These are phyloP conservation scores for Stegastes partitus DNA, from an alignment of 2,113 vertebrate genomes.

Conservation along the genomic window DNA sequence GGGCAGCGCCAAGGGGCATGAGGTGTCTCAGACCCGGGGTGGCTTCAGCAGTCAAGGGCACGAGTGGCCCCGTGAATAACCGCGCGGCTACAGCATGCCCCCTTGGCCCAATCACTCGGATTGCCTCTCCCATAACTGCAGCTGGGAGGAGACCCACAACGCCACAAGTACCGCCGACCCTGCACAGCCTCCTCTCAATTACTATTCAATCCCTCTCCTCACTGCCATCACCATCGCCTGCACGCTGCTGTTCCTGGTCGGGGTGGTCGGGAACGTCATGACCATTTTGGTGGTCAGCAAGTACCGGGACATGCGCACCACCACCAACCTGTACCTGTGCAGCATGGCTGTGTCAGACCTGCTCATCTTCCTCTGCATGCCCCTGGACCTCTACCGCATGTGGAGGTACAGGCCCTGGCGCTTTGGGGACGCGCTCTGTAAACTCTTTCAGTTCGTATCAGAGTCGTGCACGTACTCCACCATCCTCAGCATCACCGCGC, in stretches of 20 bases:
- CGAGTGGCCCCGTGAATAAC: conserved; percentile 60
- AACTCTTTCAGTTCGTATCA: conserved; percentile 97
- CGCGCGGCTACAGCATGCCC: conserved; percentile 83
- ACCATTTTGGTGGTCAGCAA: conserved; percentile 94
- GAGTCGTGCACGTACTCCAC: conserved; percentile 98
- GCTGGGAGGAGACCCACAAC: conserved; percentile 77
- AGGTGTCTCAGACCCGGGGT: conserved; percentile 53
- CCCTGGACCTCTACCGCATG: conserved; percentile 94
- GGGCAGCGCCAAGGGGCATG: conserved; percentile 25
- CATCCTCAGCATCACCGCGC: conserved; percentile 95
- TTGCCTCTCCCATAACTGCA: conserved; percentile 84
- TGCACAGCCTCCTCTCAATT: conserved; percentile 74
- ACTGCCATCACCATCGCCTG: conserved; percentile 90
- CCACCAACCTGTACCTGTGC: conserved; percentile 96
- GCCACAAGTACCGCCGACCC: conserved; percentile 36
- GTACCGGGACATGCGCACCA: conserved; percentile 95
- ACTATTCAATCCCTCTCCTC: conserved; percentile 92
- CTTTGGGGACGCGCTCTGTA: conserved; percentile 93
- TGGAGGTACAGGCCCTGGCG: conserved; percentile 97
- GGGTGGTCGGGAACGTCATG: conserved; percentile 92
- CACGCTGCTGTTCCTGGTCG: conserved; percentile 89
- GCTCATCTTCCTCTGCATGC: conserved; percentile 97
- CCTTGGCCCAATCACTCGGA: conserved; percentile 79
- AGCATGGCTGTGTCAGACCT: conserved; percentile 98
- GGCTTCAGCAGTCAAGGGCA: conserved; percentile 53